Percentiles rank a stretch among this genome's conserved stretches.
Conservation (phyloP, 2,888 invertebrate genomes). For the Mesorhabditis belari region DNA sequence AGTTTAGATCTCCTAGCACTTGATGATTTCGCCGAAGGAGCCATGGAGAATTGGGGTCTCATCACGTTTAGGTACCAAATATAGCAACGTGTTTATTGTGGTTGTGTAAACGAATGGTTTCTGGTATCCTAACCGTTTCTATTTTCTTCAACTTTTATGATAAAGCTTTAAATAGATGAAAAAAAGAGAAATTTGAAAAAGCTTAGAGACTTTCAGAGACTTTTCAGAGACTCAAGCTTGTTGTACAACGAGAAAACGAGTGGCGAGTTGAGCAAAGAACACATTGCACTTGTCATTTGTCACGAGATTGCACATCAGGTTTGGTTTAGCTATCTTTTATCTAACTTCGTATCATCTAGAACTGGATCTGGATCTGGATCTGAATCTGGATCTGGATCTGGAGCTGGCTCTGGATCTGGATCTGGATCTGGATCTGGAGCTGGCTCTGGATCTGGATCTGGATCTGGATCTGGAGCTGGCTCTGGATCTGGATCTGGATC, state of each 20-base stretch:
- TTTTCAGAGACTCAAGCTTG: slow-evolving; percentile 38
- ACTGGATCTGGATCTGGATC: background rate
- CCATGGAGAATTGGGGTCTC: slow-evolving; percentile 52
- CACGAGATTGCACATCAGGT: slow-evolving; percentile 51
- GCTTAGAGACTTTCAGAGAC: slow-evolving; percentile 32
- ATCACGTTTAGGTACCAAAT: slow-evolving; percentile 20
- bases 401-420: too few species aligned
- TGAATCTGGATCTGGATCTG: slow-evolving; percentile 1
- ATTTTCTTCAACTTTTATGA: slow-evolving; percentile 1
- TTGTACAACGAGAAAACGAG: slow-evolving; percentile 32
- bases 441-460: too few species aligned
- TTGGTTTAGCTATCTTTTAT: background rate
- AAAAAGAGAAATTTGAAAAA: background rate
- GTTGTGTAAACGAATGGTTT: too few species aligned
- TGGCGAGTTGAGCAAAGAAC: slow-evolving; percentile 34
- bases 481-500: too few species aligned
- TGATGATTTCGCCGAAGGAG: slow-evolving; percentile 49
- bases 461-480: too few species aligned
- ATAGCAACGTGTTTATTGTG: too few species aligned
- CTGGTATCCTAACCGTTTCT: too few species aligned
- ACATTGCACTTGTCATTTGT: slow-evolving; percentile 39
- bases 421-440: too few species aligned
- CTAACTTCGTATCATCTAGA: too few species aligned
- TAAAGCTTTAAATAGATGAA: background rate
- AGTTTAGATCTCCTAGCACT: slow-evolving; percentile 44